phyloP scores from a whole-genome alignment of 2,797 vertebrate genomes.

The Hozukius guyotensis region DNA sequence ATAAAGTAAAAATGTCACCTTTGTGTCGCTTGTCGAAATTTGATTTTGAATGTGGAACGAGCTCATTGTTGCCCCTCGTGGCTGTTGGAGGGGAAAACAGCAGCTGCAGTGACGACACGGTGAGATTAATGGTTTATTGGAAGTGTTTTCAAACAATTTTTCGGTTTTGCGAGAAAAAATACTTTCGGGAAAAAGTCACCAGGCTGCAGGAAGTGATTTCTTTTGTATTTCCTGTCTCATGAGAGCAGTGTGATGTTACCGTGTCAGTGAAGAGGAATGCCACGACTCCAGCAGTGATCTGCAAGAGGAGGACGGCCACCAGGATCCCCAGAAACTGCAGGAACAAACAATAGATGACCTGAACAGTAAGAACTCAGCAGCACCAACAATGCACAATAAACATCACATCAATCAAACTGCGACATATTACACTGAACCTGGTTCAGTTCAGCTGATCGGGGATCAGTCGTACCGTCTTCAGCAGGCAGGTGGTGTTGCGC shows the following conservation, averaged over 20 bases:
- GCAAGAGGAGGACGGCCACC: constrained; percentile 78
- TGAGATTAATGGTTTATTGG: neutral
- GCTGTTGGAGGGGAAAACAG: neutral
- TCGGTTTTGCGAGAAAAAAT: neutral
- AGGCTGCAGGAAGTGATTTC: neutral
- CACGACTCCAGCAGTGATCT: constrained; percentile 77
- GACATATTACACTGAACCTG: neutral
- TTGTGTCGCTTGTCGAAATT: neutral
- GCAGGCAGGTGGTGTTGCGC: constrained; percentile 76
- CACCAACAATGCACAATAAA: neutral
- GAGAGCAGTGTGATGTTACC: constrained; percentile 64
- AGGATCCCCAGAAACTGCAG: constrained; percentile 84
- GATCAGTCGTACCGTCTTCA: constrained; percentile 69
- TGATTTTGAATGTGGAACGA: neutral
- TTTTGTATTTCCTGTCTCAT: neutral
- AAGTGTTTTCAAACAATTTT: neutral
- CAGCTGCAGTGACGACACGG: neutral
- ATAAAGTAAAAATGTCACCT: neutral
- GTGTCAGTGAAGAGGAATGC: constrained; percentile 83
- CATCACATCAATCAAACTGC: neutral
- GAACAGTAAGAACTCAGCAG: neutral
- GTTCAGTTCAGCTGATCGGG: neutral
- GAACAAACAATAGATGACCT: neutral
- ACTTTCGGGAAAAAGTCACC: neutral
- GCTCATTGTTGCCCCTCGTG: neutral